Conservation (phyloP, 2,888 invertebrate species). For the Rhogogaster chlorosoma region DNA sequence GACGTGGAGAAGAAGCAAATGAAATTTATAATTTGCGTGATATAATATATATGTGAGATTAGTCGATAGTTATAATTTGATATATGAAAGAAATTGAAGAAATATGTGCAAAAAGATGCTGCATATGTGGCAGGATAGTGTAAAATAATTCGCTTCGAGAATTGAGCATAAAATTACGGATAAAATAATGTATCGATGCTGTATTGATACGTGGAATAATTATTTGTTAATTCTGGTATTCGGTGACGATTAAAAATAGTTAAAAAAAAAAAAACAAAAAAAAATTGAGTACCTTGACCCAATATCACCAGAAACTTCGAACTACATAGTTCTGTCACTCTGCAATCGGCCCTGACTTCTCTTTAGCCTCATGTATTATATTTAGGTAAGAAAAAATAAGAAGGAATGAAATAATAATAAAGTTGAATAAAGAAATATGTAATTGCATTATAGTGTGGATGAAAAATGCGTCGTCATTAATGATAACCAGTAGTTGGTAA, state of each 20-base stretch:
- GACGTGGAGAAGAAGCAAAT: slow-evolving; percentile 2
- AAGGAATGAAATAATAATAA: background rate
- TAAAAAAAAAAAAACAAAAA: background rate
- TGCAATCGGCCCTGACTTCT: slow-evolving; percentile 35
- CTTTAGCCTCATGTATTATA: background rate
- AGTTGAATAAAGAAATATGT: background rate
- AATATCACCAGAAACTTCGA: slow-evolving; percentile 34
- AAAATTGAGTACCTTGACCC: slow-evolving; percentile 39
- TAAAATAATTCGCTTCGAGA: background rate
- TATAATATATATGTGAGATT: background rate
- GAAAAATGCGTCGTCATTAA: slow-evolving; percentile 56
- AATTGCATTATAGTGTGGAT: background rate
- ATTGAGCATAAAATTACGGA: background rate
- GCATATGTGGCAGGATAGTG: background rate
- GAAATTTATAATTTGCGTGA: background rate
- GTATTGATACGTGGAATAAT: background rate
- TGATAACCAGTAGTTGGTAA: slow-evolving; percentile 61
- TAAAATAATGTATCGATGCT: background rate
- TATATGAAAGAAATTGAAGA: background rate
- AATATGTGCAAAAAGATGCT: slow-evolving; percentile 20
- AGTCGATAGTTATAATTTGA: slow-evolving; percentile 2
- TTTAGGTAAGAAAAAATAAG: background rate
- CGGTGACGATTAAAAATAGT: background rate
- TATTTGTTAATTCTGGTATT: background rate
- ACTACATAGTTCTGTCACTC: slow-evolving; percentile 33